Base-by-base conservation (phyloP, 2,888 invertebrate species). In the Amiota minor region DNA sequence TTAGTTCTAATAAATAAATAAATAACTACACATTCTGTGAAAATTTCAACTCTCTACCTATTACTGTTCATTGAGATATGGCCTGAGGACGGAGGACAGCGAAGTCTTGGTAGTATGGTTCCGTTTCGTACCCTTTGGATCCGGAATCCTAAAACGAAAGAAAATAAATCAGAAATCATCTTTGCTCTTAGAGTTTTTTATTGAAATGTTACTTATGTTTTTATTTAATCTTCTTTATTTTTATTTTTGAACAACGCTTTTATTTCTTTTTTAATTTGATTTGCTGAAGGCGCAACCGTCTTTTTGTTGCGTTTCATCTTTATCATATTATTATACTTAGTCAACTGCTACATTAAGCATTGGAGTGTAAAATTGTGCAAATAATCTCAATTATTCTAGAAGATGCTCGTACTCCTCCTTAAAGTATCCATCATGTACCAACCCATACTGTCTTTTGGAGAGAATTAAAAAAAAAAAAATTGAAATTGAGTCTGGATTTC, bases 311-410 rank as follows among this genome's bases (percentile, higher is more conserved):
- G 62, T 46, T 53, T 68, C 46, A n/a, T 45, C 67, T 56, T 80
- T 77, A 76, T 71, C 70, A 18, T 59, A 9, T 16, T 20, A 9
- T 10, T 70, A 46, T 70, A 50, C 81, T 85, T 78, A 83, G 83
- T 84, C 85, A 83, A 81, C 80, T 80, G 79, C 85, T 80, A 81
- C 84, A 85, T 84, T 86, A 86, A 82, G 80, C 82, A 79, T 82
- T 86, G 78, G 81, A 85, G 85, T 86, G 85, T 85, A 80, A 85
- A 85, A 86, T 85, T 86, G 86, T 81, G 85, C 85, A 86, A 85
- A 84, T 86, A 84, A 86, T 86, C 86, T 86, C 85, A 85, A 85
- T 86, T 85, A 85, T 83, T 76, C 85, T 85, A 79, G 75, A 84
- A 83, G 83, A 83, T 84, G 78, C 82, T 74, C 76, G 68, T 72